Evolutionary conservation across 2,797 vertebrate species (phyloP).

Genomic region (Gephyroberyx darwinii): DNA sequence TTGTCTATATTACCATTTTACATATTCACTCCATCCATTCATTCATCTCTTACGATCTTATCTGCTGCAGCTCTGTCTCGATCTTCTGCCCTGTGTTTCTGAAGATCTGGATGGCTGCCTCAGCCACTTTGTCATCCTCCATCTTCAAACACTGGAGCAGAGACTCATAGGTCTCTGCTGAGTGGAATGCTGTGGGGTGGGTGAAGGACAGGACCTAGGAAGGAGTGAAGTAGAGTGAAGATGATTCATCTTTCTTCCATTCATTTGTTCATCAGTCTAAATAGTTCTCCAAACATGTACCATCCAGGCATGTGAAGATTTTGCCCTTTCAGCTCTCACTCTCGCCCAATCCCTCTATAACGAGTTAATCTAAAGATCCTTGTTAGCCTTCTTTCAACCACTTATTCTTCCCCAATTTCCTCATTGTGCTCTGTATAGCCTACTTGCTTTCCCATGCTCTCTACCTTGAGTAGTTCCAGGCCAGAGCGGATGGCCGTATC

Average conservation of each 20-base stretch:
- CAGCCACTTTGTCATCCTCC: conserved; percentile 99
- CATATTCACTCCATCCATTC: not conserved
- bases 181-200: conserved; percentile 98
- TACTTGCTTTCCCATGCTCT: not conserved
- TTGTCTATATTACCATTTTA: not conserved
- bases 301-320: not conserved
- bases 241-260: not conserved
- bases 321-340: not conserved
- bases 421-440: not conserved
- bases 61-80: conserved; percentile 96
- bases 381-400: too few relatives aligned
- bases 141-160: conserved; percentile 99
- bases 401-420: not conserved
- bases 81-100: conserved; percentile 99
- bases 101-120: conserved; percentile 99
- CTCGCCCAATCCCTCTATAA: too few relatives aligned
- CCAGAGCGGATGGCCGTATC: conserved; percentile 98
- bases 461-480: conserved; percentile 97
- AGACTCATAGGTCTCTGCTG: conserved; percentile 98
- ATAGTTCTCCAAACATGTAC: not conserved
- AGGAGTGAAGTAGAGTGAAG: not conserved
- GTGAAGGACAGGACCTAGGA: conserved; percentile 97
- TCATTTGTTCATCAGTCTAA: not conserved
- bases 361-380: too few relatives aligned
- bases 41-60: conserved; percentile 90